Percentiles rank a stretch among this genome's conserved stretches.
Evolutionary conservation across 2,888 invertebrate genomes (phyloP).

Genomic region (Amiota mariae): DNA sequence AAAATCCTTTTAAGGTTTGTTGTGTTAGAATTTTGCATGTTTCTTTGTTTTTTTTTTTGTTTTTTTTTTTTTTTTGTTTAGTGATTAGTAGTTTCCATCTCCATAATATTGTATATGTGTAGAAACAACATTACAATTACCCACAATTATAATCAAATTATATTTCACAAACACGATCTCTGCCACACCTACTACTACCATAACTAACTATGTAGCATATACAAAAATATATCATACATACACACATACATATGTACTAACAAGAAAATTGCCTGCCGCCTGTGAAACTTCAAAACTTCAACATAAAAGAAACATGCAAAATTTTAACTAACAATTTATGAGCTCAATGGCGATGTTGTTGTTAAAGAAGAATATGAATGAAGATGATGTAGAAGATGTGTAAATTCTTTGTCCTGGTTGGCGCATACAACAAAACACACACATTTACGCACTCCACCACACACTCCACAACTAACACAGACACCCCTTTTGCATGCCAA

Average conservation of each 20-base stretch:
- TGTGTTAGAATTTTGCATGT: too few relatives aligned
- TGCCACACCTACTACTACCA: too few relatives aligned
- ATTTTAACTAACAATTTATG: background rate
- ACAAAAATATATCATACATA: background rate
- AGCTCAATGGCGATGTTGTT: too few relatives aligned
- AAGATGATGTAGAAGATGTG: background rate
- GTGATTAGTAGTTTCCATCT: too few relatives aligned
- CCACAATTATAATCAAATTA: too few relatives aligned
- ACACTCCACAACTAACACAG: background rate
- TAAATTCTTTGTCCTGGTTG: background rate
- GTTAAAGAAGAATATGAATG: background rate
- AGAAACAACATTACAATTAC: too few relatives aligned
- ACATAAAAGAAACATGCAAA: background rate
- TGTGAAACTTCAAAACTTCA: background rate
- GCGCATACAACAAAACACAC: background rate
- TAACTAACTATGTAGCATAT: too few relatives aligned
- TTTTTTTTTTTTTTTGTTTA: too few relatives aligned
- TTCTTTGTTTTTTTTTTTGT: too few relatives aligned
- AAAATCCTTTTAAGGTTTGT: too few relatives aligned
- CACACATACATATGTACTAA: background rate
- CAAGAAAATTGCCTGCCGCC: conserved; percentile 13
- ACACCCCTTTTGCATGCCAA: background rate
- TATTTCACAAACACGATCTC: too few relatives aligned
- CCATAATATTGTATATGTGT: too few relatives aligned
- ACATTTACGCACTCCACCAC: background rate